Evolutionary conservation across 2,888 invertebrate species (phyloP).

Genomic region (Chrysodeixis includens): DNA sequence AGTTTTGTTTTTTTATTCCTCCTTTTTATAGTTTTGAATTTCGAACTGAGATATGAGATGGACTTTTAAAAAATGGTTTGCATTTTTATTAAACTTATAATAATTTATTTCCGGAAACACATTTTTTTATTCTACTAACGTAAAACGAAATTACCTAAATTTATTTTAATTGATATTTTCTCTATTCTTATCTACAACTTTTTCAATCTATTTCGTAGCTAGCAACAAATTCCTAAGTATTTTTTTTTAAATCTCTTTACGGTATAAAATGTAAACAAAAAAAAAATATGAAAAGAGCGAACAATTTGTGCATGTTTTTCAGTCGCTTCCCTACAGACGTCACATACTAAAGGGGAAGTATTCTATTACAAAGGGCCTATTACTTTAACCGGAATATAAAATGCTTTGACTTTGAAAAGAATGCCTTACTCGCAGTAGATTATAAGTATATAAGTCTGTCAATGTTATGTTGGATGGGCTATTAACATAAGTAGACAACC

Average conservation of each 20-base stretch:
- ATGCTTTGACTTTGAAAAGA: constrained; percentile 4
- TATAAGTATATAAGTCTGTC: background rate
- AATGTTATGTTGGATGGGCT: too few species aligned
- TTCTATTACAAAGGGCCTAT: constrained; percentile 5
- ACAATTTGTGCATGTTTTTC: background rate
- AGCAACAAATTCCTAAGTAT: too few species aligned
- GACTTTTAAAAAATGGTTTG: too few species aligned
- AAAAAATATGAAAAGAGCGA: background rate
- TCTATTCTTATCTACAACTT: too few species aligned
- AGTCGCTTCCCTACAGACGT: background rate
- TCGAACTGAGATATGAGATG: background rate
- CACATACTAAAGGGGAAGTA: background rate
- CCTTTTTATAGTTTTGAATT: background rate
- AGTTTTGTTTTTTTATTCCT: background rate
- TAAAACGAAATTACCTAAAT: too few species aligned
- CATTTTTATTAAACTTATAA: too few species aligned
- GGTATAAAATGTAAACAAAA: background rate
- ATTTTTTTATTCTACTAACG: too few species aligned
- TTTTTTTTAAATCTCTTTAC: background rate
- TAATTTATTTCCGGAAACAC: too few species aligned
- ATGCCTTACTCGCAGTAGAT: background rate
- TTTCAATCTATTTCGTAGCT: too few species aligned
- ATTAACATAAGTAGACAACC: too few species aligned
- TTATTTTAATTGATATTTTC: too few species aligned
- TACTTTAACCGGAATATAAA: background rate